Percentiles rank a stretch among this genome's conserved stretches.
Conservation (phyloP, 2,888 invertebrate genomes). For the Pristionchus entomophagus region DNA sequence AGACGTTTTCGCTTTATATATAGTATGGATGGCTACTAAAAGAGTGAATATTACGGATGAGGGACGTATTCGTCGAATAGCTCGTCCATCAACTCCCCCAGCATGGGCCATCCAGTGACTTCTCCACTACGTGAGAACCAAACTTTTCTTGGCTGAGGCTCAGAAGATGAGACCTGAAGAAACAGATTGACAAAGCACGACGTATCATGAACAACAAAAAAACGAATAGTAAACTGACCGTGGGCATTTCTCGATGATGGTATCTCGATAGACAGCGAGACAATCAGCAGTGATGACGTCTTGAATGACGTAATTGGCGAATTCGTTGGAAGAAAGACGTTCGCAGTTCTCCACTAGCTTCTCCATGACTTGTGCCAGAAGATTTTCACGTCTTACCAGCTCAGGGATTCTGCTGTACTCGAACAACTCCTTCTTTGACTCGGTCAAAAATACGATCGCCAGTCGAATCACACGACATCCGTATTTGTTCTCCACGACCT, state of each 20-base stretch:
- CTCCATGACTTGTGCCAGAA: conserved; percentile 53
- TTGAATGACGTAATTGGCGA: conserved; percentile 73
- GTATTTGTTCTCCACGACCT: conserved; percentile 66
- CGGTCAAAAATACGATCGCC: conserved; percentile 65
- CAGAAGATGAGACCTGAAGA: conserved; percentile 67
- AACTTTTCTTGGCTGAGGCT: conserved; percentile 72
- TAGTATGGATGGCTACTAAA: background rate
- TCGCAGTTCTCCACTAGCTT: conserved; percentile 53
- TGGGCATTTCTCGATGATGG: conserved; percentile 65
- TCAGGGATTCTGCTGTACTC: background rate
- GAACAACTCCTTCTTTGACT: background rate
- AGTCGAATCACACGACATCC: conserved; percentile 68
- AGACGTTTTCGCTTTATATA: too few relatives aligned
- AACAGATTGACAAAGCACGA: too few relatives aligned
- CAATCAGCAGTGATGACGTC: conserved; percentile 61
- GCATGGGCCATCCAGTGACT: conserved; percentile 60
- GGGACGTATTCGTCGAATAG: conserved; percentile 69
- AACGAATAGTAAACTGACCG: conserved; percentile 53
- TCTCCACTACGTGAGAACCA: conserved; percentile 72
- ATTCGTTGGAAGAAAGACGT: conserved; percentile 65
- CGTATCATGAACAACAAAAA: background rate
- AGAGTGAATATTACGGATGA: conserved; percentile 55
- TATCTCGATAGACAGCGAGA: conserved; percentile 58
- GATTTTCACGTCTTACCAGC: background rate
- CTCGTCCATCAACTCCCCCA: conserved; percentile 68